A percentile compares a stretch with the other conserved stretches of the same genome.
These are phyloP conservation scores for Holothuria scabra DNA, from an alignment of 53 echinoderm and acorn worm species.

Conservation along the genomic window DNA sequence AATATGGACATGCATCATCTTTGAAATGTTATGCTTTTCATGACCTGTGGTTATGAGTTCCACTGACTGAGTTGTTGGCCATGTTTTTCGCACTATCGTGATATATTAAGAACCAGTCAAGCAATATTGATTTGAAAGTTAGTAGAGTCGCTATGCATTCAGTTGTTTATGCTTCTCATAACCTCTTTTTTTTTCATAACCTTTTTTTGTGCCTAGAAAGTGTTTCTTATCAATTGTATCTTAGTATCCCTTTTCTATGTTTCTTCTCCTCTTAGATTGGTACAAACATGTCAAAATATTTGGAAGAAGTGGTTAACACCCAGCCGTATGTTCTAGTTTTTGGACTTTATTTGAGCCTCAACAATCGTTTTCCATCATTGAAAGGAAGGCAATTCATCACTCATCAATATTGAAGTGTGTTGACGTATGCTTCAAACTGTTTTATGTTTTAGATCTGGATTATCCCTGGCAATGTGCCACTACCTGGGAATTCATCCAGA, in stretches of 20 bases:
- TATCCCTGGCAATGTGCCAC: slow-evolving; percentile 58
- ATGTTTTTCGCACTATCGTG: slow-evolving; percentile 2
- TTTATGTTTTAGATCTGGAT: slow-evolving; percentile 50
- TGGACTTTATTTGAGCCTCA: slow-evolving; percentile 27
- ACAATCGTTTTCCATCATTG: slow-evolving; percentile 49
- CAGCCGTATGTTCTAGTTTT: slow-evolving; percentile 45
- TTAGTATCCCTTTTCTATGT: slow-evolving; percentile 11
- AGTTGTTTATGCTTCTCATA: too few species aligned
- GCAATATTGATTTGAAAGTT: neutral
- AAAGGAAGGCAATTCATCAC: slow-evolving; percentile 45
- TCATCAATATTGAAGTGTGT: slow-evolving; percentile 51
- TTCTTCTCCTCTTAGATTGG: slow-evolving; percentile 50
- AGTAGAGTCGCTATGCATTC: neutral
- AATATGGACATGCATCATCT: too few species aligned
- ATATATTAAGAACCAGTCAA: neutral
- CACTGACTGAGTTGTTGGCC: neutral
- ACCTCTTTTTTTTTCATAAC: slow-evolving; percentile 2
- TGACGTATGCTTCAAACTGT: slow-evolving; percentile 60
- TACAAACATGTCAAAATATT: slow-evolving; percentile 53
- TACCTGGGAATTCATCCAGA: slow-evolving; percentile 60
- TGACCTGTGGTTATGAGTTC: neutral
- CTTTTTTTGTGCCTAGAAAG: neutral
- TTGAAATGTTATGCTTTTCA: too few species aligned
- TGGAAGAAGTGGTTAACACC: slow-evolving; percentile 39
- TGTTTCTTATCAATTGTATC: neutral